Percentiles rank a stretch among this genome's conserved stretches.
Conservation (phyloP, 2,797 vertebrate genomes). For the Neosilurus hyrtlii region DNA sequence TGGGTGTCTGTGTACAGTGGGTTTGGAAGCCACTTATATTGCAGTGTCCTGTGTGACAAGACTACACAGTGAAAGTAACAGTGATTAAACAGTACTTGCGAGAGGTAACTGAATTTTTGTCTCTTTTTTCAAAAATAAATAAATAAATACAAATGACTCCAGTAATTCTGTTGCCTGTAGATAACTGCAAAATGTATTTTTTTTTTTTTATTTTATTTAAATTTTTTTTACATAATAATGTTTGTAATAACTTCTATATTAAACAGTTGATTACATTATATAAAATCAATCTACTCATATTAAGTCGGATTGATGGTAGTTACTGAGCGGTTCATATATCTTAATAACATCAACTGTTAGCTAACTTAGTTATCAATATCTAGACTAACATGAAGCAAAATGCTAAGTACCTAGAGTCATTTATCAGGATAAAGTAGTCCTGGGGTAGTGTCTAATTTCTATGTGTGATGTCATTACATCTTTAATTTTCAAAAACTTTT, state of each 20-base stretch:
- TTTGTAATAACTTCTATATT: no score
- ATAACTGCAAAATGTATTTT: no score
- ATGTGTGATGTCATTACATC: background rate
- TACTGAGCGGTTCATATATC: background rate
- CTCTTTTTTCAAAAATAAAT: no score
- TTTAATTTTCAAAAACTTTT: background rate
- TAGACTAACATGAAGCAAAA: background rate
- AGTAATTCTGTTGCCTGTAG: no score
- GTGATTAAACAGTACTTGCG: conserved; percentile 34
- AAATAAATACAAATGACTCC: no score
- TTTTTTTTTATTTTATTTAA: no score
- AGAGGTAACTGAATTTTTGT: background rate
- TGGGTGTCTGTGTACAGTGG: conserved; percentile 10
- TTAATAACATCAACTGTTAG: background rate
- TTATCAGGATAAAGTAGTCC: background rate
- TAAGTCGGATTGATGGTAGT: background rate
- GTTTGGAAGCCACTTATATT: conserved; percentile 38
- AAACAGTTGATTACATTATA: no score
- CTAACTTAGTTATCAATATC: background rate
- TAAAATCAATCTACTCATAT: no score
- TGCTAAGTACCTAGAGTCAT: background rate
- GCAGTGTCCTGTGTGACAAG: conserved; percentile 42
- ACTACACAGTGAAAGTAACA: conserved; percentile 28
- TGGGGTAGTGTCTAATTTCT: background rate
- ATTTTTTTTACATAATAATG: no score